phyloP scores from a whole-genome alignment of 1,140 invertebrate species.

The Gerris buenoi region DNA sequence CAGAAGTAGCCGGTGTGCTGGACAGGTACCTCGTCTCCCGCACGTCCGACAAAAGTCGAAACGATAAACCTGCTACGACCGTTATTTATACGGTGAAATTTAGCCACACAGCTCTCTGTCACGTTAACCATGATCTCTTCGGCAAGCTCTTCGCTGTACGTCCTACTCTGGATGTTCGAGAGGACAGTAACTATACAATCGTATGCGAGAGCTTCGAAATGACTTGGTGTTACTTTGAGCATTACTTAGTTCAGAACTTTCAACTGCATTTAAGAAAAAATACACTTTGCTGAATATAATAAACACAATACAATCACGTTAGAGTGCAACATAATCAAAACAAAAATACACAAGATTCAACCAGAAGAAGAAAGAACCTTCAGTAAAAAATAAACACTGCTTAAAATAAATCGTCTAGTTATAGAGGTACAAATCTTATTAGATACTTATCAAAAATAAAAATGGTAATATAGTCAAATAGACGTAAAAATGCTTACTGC shows the following conservation, averaged over 20 bases:
- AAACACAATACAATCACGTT: too few species aligned
- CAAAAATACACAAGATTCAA: too few species aligned
- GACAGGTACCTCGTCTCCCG: not conserved
- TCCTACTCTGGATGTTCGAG: not conserved
- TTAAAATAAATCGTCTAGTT: too few species aligned
- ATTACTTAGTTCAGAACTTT: too few species aligned
- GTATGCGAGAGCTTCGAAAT: not conserved
- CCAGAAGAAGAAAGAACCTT: too few species aligned
- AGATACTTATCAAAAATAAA: too few species aligned
- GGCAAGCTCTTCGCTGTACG: not conserved
- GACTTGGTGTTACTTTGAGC: not conserved
- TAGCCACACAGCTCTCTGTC: not conserved
- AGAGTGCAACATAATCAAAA: too few species aligned
- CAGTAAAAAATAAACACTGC: too few species aligned
- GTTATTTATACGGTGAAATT: not conserved
- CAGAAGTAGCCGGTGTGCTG: not conserved
- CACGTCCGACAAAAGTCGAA: not conserved
- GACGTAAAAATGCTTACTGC: constrained; percentile 50
- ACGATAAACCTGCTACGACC: not conserved
- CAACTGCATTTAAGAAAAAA: too few species aligned
- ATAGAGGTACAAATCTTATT: not conserved
- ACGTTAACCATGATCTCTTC: not conserved
- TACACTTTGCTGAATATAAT: too few species aligned
- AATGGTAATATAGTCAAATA: too few species aligned
- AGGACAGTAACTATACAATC: not conserved